phyloP scores from a whole-genome alignment of 2,888 invertebrate species.

The Lasioglossum malachurum region DNA sequence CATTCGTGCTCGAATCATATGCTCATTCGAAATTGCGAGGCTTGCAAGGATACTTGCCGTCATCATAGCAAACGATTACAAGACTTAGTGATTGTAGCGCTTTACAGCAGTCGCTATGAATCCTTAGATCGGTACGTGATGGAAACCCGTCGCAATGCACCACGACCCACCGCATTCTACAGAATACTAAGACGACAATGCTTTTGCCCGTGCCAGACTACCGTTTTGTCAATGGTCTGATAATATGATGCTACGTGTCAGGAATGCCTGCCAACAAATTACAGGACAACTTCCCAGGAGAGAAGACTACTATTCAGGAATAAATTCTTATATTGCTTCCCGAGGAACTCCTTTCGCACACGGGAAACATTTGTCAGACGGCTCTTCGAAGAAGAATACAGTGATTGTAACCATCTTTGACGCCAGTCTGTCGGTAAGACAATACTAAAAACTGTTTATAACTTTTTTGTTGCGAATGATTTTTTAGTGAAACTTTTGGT shows the following conservation, averaged over 20 bases:
- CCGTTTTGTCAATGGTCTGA: background rate
- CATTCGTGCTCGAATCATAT: background rate
- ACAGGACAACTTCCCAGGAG: background rate
- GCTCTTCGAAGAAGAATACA: background rate
- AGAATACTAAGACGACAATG: conserved; percentile 3
- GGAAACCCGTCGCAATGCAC: conserved; percentile 5
- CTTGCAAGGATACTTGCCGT: background rate
- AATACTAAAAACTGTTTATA: background rate
- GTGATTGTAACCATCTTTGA: background rate
- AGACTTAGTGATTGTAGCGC: background rate
- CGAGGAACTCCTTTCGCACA: background rate
- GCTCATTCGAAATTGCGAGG: background rate
- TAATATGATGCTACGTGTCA: background rate
- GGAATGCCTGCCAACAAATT: background rate
- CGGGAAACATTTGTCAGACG: background rate
- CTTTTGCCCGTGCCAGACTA: background rate
- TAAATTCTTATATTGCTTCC: background rate
- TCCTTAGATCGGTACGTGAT: background rate
- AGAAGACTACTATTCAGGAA: background rate
- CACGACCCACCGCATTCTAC: background rate
- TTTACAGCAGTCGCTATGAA: background rate
- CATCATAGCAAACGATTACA: background rate
- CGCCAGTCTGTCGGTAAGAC: background rate
- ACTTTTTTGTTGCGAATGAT: background rate
- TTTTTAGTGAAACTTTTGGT: background rate